These are phyloP conservation scores for Oncopeltus fasciatus DNA, from an alignment of 1,140 invertebrate genomes.

Conservation along the genomic window DNA sequence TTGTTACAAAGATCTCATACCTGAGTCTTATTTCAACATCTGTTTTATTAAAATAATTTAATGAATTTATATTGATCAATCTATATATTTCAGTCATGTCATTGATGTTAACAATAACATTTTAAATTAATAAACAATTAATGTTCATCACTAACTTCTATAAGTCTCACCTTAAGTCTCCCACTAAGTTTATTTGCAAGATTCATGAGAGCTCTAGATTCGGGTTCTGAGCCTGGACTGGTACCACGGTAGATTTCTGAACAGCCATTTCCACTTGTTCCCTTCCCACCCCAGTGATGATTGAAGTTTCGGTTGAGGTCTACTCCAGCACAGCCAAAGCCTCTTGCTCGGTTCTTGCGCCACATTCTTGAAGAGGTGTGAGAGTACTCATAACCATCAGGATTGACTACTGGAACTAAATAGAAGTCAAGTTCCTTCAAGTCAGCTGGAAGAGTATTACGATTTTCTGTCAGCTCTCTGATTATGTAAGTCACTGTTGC, in stretches of 20 bases:
- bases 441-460: constrained; percentile 48
- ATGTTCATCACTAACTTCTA: too few species aligned
- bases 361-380: constrained; percentile 60
- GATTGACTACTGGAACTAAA: constrained; percentile 42
- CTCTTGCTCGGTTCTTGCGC: constrained; percentile 57
- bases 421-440: constrained; percentile 47
- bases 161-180: too few species aligned
- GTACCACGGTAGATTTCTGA: constrained; percentile 63
- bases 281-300: constrained; percentile 47
- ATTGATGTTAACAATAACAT: too few species aligned
- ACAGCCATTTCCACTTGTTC: constrained; percentile 59
- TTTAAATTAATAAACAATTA: too few species aligned
- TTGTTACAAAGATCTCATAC: too few species aligned
- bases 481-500: constrained; percentile 48
- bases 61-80: too few species aligned
- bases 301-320: constrained; percentile 59
- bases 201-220: constrained; percentile 41
- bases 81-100: too few species aligned
- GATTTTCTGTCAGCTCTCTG: constrained; percentile 60
- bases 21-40: too few species aligned
- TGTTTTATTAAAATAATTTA: too few species aligned
- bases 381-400: constrained; percentile 46
- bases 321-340: constrained; percentile 31
- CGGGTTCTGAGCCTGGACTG: constrained; percentile 67
- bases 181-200: constrained; percentile 19